Conservation (phyloP, 1,140 invertebrate genomes). For the Pachypsylla venusta region DNA sequence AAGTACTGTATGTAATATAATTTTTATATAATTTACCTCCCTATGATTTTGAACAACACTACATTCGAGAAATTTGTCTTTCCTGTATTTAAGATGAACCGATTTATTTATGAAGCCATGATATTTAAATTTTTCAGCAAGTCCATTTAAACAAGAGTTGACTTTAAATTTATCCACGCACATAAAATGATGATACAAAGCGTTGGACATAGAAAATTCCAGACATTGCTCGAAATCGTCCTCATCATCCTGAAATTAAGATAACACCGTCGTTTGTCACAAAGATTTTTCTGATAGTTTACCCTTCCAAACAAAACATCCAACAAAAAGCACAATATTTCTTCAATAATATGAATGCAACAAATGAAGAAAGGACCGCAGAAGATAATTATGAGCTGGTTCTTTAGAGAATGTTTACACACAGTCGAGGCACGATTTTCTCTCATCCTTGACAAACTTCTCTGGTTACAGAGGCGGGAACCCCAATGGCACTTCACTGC, state of each 20-base stretch:
- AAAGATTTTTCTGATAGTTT: background rate
- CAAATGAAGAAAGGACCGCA: no score
- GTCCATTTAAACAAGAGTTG: slow-evolving; percentile 3
- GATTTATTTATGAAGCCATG: background rate
- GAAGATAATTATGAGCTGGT: no score
- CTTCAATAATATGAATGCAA: background rate
- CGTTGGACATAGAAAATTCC: background rate
- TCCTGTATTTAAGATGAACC: background rate
- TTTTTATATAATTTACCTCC: background rate
- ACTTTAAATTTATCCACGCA: slow-evolving; percentile 4
- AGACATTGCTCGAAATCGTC: background rate
- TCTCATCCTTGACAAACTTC: no score
- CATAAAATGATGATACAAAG: background rate
- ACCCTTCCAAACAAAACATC: background rate
- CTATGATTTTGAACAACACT: background rate
- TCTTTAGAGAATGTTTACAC: background rate
- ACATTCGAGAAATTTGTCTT: background rate
- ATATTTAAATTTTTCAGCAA: slow-evolving; percentile 1
- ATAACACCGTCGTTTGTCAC: background rate
- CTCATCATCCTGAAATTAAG: background rate
- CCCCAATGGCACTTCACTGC: no score
- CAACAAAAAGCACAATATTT: background rate
- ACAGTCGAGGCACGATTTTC: no score
- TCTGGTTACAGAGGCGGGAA: no score
- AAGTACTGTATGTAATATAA: no score